Evolutionary conservation across 2,797 vertebrate species (phyloP), one percentile per base, ranked within the genome.

Genomic region (Brotogeris chrysoptera): DNA sequence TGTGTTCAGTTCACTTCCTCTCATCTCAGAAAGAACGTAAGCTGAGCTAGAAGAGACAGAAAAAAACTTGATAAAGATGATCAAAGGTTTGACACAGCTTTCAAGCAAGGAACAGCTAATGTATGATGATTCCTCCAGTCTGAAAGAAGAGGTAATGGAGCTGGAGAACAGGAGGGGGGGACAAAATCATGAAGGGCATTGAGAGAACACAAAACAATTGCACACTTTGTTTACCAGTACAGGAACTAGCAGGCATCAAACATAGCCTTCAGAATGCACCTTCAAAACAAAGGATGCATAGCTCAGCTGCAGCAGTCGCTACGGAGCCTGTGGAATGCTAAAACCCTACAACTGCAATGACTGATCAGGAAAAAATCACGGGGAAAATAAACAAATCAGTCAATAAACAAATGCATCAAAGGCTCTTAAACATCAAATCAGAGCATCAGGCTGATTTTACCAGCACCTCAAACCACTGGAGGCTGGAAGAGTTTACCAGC

Each of bases 301-400:
- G 14, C 5, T 77, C 5, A 4, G 3, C 30, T 39, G 11, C 6
- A 68, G 17, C 60, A 38, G 39, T 21, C 41, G 11, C n/a, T 65
- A 39, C 34, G 25, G 69, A 70, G 64, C 9, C 6, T 41, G 9
- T 41, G 6, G n/a, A 59, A 73, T 28, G 16, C 13, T 76, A 69
- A 80, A 90, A 72, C 53, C 7, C 9, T 14, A 10, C 19, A 61
- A 27, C 1, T 38, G 8, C 30, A 76, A 53, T 72, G 69, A 36
- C 2, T 1, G 1, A 38, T 38, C 10, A 53, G 61, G 38, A 92
- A 61, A 55, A 84, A 17, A 0, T 0, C 0, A 7, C 1, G 9
- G 13, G 10, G 5, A n/a, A 81, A 68, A 66, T 7, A 8, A 71
- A 34, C 16, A 5, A 74, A 23, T 24, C 1, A 50, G 21, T 16